A percentile compares a stretch with the other conserved stretches of the same genome.
These are phyloP conservation scores for Gallinago stenura DNA, from an alignment of 2,797 vertebrate species.

Conservation along the genomic window DNA sequence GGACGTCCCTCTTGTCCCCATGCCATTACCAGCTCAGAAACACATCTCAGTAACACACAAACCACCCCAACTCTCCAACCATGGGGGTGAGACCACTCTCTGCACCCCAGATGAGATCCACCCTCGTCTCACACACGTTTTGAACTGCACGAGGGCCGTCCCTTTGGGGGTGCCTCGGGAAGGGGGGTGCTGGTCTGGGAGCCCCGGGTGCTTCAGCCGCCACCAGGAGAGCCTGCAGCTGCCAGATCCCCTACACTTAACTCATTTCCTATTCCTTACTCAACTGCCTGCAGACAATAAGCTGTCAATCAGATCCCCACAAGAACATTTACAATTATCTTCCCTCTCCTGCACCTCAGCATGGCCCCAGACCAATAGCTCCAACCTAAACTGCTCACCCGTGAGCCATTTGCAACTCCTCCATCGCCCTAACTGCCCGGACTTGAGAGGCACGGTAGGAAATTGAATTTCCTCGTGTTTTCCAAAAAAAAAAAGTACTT, in stretches of 20 bases:
- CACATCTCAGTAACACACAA: fast-evolving
- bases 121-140: neutral
- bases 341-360: conserved; percentile 23
- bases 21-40: fast-evolving
- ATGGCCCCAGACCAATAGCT: neutral
- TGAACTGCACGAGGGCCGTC: neutral
- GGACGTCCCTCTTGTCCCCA: neutral
- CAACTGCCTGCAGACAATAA: conserved; percentile 60
- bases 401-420: neutral
- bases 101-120: neutral
- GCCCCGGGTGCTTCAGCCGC: neutral
- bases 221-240: conserved; percentile 3
- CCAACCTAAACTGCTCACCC: neutral
- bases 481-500: conserved; percentile 1
- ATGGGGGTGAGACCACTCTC: fast-evolving
- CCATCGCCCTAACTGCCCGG: neutral
- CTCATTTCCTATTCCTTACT: conserved; percentile 39
- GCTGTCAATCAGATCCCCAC: conserved; percentile 55
- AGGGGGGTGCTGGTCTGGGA: neutral
- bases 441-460: neutral
- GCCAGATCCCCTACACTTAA: conserved; percentile 36
- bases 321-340: conserved; percentile 49
- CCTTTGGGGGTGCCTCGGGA: neutral
- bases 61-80: fast-evolving
- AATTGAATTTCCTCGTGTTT: conserved; percentile 44